Conservation (phyloP, 2,113 vertebrate species). For the Toxotes chatareus region DNA sequence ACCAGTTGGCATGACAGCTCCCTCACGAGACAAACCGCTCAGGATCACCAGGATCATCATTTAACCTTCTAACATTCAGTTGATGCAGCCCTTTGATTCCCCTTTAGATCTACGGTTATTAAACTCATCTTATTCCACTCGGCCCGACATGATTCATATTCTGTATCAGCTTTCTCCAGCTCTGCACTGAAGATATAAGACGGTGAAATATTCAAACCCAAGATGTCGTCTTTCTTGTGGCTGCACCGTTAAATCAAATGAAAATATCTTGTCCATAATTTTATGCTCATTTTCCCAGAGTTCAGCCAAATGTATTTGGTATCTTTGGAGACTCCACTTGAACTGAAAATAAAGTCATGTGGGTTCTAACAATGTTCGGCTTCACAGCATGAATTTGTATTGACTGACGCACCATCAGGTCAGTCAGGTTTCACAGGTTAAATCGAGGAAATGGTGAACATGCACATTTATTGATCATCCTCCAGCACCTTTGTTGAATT, state of each 20-base stretch:
- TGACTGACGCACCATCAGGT: not conserved
- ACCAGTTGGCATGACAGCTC: too few species aligned
- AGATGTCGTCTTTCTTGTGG: not conserved
- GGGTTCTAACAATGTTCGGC: not conserved
- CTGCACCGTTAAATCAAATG: not conserved
- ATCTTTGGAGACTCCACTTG: not conserved
- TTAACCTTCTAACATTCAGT: not conserved
- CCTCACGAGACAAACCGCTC: not conserved
- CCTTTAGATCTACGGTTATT: not conserved
- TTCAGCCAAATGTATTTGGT: not conserved
- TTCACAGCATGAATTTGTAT: too few species aligned
- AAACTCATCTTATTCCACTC: not conserved
- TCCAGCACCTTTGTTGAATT: not conserved
- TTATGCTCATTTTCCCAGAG: not conserved
- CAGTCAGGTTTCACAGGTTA: not conserved
- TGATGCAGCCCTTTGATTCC: not conserved
- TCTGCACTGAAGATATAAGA: not conserved
- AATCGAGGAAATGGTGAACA: not conserved
- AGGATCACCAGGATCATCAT: not conserved
- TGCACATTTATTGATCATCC: slow-evolving; percentile 2
- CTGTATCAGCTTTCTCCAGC: not conserved
- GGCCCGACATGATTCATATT: not conserved
- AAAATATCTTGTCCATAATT: not conserved
- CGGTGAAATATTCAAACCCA: not conserved
- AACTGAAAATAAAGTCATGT: not conserved